These are phyloP conservation scores for Protobothrops mucrosquamatus DNA, from an alignment of 2,113 vertebrate species.

Conservation along the genomic window DNA sequence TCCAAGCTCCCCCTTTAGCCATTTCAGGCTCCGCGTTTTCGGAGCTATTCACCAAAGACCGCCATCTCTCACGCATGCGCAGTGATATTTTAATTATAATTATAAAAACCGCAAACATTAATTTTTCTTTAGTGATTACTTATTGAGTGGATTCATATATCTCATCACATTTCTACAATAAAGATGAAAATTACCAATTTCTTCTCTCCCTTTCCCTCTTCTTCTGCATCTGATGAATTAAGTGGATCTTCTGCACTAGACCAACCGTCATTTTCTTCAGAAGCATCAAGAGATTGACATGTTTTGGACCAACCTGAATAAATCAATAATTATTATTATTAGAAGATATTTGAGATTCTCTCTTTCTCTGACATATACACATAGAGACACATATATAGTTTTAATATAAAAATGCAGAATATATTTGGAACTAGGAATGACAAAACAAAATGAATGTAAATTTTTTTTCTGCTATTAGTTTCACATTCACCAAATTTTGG, in stretches of 20 bases:
- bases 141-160: not conserved
- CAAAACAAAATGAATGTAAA: not conserved
- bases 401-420: not conserved
- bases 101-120: not conserved
- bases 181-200: conserved; percentile 78
- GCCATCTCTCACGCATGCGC: too few relatives aligned
- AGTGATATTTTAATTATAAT: not conserved
- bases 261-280: conserved; percentile 89
- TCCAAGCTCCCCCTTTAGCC: too few relatives aligned
- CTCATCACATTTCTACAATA: not conserved
- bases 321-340: conserved; percentile 17
- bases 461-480: not conserved
- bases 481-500: not conserved
- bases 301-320: conserved; percentile 86
- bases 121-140: not conserved
- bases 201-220: conserved; percentile 72
- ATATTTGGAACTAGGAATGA: not conserved
- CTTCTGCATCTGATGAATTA: conserved; percentile 91
- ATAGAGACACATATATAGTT: not conserved
- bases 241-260: conserved; percentile 90
- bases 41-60: too few relatives aligned
- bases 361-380: not conserved
- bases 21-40: too few relatives aligned
- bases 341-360: not conserved
- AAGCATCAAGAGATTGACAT: conserved; percentile 81